A percentile compares a stretch with the other conserved stretches of the same genome.
Conservation (phyloP, 2,888 invertebrate species). For the Apodemia zela region DNA sequence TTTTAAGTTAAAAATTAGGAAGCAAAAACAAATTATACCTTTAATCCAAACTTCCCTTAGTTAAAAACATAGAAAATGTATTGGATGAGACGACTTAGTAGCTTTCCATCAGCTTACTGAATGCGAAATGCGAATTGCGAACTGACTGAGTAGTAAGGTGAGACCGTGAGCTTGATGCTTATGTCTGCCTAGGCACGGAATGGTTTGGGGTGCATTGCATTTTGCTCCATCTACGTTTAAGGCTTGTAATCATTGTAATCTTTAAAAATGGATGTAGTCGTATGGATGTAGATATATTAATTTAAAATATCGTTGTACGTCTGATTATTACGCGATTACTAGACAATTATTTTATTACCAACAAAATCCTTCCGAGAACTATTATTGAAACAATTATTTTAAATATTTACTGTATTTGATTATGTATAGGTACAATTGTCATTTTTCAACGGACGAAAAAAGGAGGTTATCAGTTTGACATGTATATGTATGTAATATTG, state of each 20-base stretch:
- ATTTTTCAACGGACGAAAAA: too few relatives aligned
- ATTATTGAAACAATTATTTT: too few relatives aligned
- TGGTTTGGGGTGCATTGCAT: slow-evolving; percentile 1
- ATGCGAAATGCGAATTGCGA: neutral
- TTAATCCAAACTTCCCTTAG: neutral
- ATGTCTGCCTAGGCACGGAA: neutral
- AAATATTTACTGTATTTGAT: too few relatives aligned
- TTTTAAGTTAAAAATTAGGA: neutral
- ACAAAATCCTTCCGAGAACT: too few relatives aligned
- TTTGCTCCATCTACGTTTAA: neutral
- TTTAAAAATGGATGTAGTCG: neutral
- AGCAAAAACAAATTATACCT: neutral
- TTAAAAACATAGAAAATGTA: neutral
- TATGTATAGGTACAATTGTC: too few relatives aligned
- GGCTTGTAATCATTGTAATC: neutral
- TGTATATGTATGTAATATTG: too few relatives aligned
- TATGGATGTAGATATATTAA: neutral
- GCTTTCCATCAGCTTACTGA: slow-evolving; percentile 14
- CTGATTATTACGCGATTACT: too few relatives aligned
- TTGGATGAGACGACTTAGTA: neutral
- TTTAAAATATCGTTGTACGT: neutral
- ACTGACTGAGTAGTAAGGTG: slow-evolving; percentile 3
- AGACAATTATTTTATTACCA: too few relatives aligned
- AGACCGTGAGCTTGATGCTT: neutral
- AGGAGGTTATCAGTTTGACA: too few relatives aligned